Conservation (phyloP, 1,140 invertebrate genomes). For the Uloborus diversus region DNA sequence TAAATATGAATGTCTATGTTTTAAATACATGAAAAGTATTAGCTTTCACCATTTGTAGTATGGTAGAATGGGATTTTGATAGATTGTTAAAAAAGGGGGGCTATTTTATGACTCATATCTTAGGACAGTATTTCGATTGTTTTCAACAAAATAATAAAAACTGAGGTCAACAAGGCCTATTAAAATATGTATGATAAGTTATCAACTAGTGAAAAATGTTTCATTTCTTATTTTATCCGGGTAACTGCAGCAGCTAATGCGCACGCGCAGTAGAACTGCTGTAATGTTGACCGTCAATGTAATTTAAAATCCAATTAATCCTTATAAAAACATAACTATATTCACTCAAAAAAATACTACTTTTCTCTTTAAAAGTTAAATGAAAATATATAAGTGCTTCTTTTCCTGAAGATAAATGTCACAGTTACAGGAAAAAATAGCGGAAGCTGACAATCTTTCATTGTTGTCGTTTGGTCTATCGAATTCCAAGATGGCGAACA, state of each 20-base stretch:
- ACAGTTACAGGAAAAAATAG: slow-evolving; percentile 35
- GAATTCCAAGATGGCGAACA: slow-evolving; percentile 48
- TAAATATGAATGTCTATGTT: too few species aligned
- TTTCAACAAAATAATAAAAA: background rate
- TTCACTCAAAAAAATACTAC: background rate
- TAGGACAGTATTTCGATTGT: too few species aligned
- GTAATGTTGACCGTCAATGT: slow-evolving; percentile 40
- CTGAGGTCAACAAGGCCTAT: slow-evolving; percentile 4
- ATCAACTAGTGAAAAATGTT: slow-evolving; percentile 49
- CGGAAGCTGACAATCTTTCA: slow-evolving; percentile 48
- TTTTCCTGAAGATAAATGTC: slow-evolving; percentile 18
- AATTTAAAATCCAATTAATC: slow-evolving; percentile 51
- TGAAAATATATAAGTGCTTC: slow-evolving; percentile 30
- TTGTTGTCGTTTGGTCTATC: slow-evolving; percentile 48
- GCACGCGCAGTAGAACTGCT: slow-evolving; percentile 42
- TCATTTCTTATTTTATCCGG: slow-evolving; percentile 38
- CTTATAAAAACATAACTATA: slow-evolving; percentile 14
- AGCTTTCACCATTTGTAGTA: too few species aligned
- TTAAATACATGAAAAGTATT: too few species aligned
- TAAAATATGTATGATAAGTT: slow-evolving; percentile 43
- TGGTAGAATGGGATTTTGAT: too few species aligned
- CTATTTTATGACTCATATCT: too few species aligned
- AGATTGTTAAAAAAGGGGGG: too few species aligned
- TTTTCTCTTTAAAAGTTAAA: background rate
- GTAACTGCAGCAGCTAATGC: slow-evolving; percentile 41